Evolutionary conservation across 2,888 invertebrate genomes (phyloP), one percentile per base, ranked within the genome.

Genomic region (Mythimna loreyi): DNA sequence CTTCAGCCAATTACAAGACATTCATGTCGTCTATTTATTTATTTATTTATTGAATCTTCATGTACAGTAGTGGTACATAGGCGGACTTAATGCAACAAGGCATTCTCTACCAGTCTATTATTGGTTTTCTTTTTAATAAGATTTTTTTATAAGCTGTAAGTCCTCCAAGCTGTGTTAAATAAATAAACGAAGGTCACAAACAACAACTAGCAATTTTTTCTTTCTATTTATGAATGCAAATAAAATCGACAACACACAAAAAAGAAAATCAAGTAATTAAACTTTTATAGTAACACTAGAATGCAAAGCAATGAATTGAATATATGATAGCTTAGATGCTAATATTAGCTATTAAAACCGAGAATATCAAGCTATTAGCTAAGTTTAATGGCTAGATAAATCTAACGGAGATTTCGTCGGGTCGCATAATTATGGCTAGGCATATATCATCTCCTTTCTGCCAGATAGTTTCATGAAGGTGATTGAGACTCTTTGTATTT

Each of bases 371-470:
- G 53, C 58, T 65, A 65, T 72, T 72, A 59, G 43, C 59, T n/a
- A 50, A 6, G 23, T 66, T 60, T 72, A 72, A 66, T 72, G 59
- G 56, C 52, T 50, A 56, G 49, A 66, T 66, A 45, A 63, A 73
- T 72, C 36, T 23, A 66, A 66, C 28, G 7, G 36, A 73, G 66
- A 60, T 60, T 66, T 66, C 49, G 45, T 30, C 52, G 72, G 57
- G 36, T 72, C 40, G 45, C 36, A 43, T 52, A 47, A 57, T 67
- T 57, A 25, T 58, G 57, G 13, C 13, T 47, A 71, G 57, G 21
- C 19, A 58, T 64, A 72, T 53, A 25, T 58, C 28, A 72, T 40
- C 53, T 70, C 45, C 60, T 52, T 25, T 45, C 13, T 16, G 3
- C 21, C 36, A 13, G 7, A 47, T 40, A n/a, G 19, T 36, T 16